Conservation (phyloP, 2,797 vertebrate genomes). For the Centroberyx gerrardi region DNA sequence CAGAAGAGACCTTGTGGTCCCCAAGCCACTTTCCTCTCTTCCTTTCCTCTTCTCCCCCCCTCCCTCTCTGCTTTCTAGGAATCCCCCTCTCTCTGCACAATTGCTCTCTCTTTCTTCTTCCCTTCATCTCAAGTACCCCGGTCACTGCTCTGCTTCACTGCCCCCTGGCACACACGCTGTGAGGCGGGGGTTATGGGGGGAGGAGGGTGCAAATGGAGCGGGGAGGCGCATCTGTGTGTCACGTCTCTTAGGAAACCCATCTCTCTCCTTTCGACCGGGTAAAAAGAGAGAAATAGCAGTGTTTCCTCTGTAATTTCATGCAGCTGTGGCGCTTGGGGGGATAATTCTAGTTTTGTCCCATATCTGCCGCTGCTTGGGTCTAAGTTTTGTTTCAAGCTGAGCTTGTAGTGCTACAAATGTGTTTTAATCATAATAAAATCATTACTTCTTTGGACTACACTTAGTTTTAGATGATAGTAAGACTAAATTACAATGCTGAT, state of each 20-base stretch:
- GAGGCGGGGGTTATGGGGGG: conserved; percentile 34
- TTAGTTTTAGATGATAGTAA: too few relatives aligned
- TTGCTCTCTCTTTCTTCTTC: conserved; percentile 64
- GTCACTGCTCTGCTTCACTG: conserved; percentile 68
- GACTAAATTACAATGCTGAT: too few relatives aligned
- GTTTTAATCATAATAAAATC: too few relatives aligned
- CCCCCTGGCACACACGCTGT: conserved; percentile 59
- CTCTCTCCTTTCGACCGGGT: conserved; percentile 35
- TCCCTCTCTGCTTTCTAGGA: conserved; percentile 85
- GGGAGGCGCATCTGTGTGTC: conserved; percentile 64
- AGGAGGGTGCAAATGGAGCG: conserved; percentile 64
- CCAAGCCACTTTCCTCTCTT: conserved; percentile 71
- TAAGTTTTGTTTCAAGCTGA: too few relatives aligned
- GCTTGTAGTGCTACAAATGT: too few relatives aligned
- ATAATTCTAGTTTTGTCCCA: too few relatives aligned
- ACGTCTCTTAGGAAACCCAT: conserved; percentile 57
- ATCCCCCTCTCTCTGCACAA: conserved; percentile 66
- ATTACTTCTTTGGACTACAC: too few relatives aligned
- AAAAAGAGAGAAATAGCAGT: conserved; percentile 13
- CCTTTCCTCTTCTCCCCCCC: conserved; percentile 52
- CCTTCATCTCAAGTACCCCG: conserved; percentile 69
- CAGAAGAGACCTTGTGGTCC: conserved; percentile 76
- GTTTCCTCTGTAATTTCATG: too few relatives aligned
- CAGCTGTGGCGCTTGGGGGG: too few relatives aligned
- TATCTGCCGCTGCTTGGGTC: too few relatives aligned